Percentiles rank a stretch among this genome's conserved stretches.
Evolutionary conservation across 2,113 vertebrate genomes (phyloP).

Genomic region (Camarhynchus parvulus): DNA sequence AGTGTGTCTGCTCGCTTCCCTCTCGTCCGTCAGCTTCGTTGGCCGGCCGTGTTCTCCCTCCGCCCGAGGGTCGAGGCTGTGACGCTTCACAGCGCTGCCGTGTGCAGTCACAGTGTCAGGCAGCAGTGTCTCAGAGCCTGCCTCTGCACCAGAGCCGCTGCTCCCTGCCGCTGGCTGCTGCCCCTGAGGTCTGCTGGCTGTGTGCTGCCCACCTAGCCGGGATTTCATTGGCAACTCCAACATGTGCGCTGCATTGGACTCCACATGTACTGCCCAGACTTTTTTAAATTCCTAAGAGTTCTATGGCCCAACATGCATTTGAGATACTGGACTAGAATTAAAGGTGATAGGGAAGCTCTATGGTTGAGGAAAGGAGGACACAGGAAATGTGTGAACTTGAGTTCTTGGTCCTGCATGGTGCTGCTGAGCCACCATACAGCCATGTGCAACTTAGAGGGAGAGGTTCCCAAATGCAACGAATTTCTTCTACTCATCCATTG

Average conservation of each 20-base stretch:
- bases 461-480: background rate
- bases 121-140: too few species aligned
- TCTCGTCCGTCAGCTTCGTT: too few species aligned
- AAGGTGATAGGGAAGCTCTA: background rate
- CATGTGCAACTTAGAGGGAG: background rate
- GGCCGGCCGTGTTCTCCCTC: too few species aligned
- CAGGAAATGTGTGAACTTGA: background rate
- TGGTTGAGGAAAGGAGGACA: background rate
- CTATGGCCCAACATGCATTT: background rate
- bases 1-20: too few species aligned
- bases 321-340: background rate
- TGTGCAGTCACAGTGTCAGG: too few species aligned
- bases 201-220: too few species aligned
- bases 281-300: background rate
- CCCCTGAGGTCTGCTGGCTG: too few species aligned
- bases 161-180: too few species aligned
- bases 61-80: too few species aligned
- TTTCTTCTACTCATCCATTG: background rate
- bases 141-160: too few species aligned
- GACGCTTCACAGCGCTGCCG: too few species aligned
- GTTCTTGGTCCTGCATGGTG: accelerated
- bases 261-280: background rate
- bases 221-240: too few species aligned
- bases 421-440: background rate
- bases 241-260: background rate